Evolutionary conservation across 2,888 invertebrate genomes (phyloP), one percentile per base, ranked within the genome.

Genomic region (Cheilosia urbana): DNA sequence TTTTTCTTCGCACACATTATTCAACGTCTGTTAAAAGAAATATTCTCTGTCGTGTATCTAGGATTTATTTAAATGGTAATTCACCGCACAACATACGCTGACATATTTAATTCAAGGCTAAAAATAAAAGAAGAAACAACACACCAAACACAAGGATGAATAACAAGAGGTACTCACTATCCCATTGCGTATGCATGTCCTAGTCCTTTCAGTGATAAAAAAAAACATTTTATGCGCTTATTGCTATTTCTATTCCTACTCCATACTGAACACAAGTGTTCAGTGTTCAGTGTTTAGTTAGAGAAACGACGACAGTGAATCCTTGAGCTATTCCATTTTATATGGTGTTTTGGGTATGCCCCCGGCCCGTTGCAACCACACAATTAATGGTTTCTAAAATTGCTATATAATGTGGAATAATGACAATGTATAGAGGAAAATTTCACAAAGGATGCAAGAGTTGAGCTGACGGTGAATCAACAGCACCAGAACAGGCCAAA

Each of bases 351-450:
- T 37, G 55, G 55, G 30, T 47, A 42, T 71, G 19, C n/a, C 17
- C 9, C 53, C 6, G 11, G 27, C 17, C 40, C 7, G 6, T 37
- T 40, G 15, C 62, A 15, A 24, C 19, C 47, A 40, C 68, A 68
- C 58, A 82, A 66, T 68, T 66, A 47, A 75, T 80, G 77, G 82
- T 82, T 82, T 60, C 77, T 71, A 47, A 65, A 69, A 82, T 82
- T 80, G 79, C 69, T 63, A 80, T 75, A 69, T 84, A 84, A 80
- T 84, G 73, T 79, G 45, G 69, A 21, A 75, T 69, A 75, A 83
- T 68, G 73, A 75, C 73, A 79, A 68, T 78, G 58, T 68, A 45
- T 68, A 45, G 60, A 83, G 62, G 51, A 55, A 57, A 11, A 19
- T 45, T 66, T 58, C 45, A 66, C 66, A 79, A 65, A 72, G 62